Evolutionary conservation across 1,140 invertebrate genomes (phyloP), one percentile per base, ranked within the genome.

Genomic region (Charaxes varanes): DNA sequence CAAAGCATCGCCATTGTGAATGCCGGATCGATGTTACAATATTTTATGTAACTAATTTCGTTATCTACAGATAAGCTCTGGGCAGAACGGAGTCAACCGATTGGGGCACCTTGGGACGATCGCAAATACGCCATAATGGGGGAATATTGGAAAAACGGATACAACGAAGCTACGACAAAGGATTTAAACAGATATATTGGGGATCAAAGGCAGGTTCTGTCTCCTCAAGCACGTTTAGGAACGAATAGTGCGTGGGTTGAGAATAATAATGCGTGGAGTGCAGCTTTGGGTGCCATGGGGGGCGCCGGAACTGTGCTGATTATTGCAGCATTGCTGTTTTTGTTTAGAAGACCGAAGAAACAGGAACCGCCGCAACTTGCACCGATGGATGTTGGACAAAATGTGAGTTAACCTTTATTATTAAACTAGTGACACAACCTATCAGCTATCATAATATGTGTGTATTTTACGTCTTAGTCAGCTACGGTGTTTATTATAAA

Each of bases 21-120:
- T 22, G 24, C 15, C 41, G 54, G 73, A 76, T 79, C 71, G 74
- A 79, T 76, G 68, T 58, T 49, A 62, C 52, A 53, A 47, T 68
- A 60, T 62, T 64, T 44, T 62, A 60, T 64, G 58, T 55, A 54
- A 62, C 52, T 76, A 73, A 76, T 79, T 62, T 65, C 37, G 67
- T 78, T 79, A 79, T 76, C 73, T 59, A 31, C 66, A 79, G 74
- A 79, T 79, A 79, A 79, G 68, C 62, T 51, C 52, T 69, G 69
- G 69, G 62, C 60, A 56, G 60, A 40, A 41, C 47, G 52, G 44
- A 53, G 53, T 38, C 54, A 49, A 35, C 54, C 41, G 49, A 51
- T 47, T 54, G 62, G 53, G 52, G 60, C 51, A 48, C 59, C 58
- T 51, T 62, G 63, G 65, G 60, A 64, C 34, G 32, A 35, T 19